These are phyloP conservation scores for Escarpia spicata DNA, from an alignment of 2,888 invertebrate genomes.

Conservation along the genomic window DNA sequence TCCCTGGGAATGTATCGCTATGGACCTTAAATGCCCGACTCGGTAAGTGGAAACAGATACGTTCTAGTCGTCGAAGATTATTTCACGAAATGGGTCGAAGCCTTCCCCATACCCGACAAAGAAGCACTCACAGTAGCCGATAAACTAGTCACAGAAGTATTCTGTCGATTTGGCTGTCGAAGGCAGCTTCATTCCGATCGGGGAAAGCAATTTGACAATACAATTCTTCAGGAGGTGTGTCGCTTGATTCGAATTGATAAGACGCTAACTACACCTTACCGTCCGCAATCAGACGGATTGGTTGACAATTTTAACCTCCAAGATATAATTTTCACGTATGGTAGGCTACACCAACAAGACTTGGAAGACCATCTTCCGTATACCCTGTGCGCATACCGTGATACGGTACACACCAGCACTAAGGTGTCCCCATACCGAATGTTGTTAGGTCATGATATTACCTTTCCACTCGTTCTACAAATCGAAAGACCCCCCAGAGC, in stretches of 20 bases:
- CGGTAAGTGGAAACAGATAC: constrained; percentile 35
- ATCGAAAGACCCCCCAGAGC: no score
- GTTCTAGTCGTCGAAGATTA: constrained; percentile 40
- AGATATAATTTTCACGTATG: no score
- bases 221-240: constrained; percentile 39
- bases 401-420: no score
- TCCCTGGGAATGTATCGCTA: constrained; percentile 34
- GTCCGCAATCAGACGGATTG: constrained; percentile 39
- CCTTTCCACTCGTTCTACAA: no score
- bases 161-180: constrained; percentile 39
- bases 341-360: no score
- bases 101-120: constrained; percentile 37
- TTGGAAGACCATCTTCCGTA: no score
- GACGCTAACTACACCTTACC: constrained; percentile 38
- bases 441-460: no score
- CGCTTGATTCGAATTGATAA: constrained; percentile 35
- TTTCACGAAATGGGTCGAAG: constrained; percentile 40
- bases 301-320: constrained; percentile 34
- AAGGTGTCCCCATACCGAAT: no score
- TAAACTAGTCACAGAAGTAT: constrained; percentile 34
- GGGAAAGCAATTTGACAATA: constrained; percentile 39
- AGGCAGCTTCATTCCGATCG: constrained; percentile 40
- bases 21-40: constrained; percentile 28
- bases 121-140: constrained; percentile 39
- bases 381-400: no score